phyloP scores from a whole-genome alignment of 2,888 invertebrate species.

The Zaprionus bogoriensis region DNA sequence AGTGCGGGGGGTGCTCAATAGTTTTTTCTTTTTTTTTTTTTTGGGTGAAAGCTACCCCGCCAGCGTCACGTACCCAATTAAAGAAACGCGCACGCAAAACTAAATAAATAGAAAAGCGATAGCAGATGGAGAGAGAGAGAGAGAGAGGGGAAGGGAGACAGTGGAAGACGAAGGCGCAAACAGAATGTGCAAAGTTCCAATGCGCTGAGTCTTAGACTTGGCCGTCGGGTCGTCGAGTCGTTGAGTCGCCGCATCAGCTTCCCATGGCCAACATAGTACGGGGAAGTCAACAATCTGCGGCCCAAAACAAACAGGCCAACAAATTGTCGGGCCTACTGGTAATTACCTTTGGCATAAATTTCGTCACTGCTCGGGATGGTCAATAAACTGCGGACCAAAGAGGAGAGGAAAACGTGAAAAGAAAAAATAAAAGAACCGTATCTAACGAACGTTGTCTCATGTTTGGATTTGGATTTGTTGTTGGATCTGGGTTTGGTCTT shows the following conservation, averaged over 20 bases:
- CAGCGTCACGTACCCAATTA: constrained; percentile 63
- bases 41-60: constrained; percentile 45
- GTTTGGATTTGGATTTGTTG: constrained; percentile 36
- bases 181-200: constrained; percentile 24
- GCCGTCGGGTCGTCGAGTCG: too few relatives aligned
- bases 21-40: not conserved
- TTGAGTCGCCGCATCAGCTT: constrained; percentile 36
- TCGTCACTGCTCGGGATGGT: constrained; percentile 63
- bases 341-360: constrained; percentile 60
- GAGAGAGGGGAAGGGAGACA: not conserved
- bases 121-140: not conserved
- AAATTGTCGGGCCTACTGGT: constrained; percentile 52
- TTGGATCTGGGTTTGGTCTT: constrained; percentile 34
- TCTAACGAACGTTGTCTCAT: constrained; percentile 45
- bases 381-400: constrained; percentile 56
- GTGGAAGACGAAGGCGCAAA: not conserved
- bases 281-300: constrained; percentile 23
- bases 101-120: constrained; percentile 57
- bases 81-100: constrained; percentile 55
- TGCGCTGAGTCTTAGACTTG: not conserved
- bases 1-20: constrained; percentile 1
- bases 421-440: not conserved
- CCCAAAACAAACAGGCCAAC: constrained; percentile 38
- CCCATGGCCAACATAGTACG: constrained; percentile 25
- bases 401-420: not conserved